Evolutionary conservation across 2,888 invertebrate genomes (phyloP), one percentile per base, ranked within the genome.

Genomic region (Acheta domesticus): DNA sequence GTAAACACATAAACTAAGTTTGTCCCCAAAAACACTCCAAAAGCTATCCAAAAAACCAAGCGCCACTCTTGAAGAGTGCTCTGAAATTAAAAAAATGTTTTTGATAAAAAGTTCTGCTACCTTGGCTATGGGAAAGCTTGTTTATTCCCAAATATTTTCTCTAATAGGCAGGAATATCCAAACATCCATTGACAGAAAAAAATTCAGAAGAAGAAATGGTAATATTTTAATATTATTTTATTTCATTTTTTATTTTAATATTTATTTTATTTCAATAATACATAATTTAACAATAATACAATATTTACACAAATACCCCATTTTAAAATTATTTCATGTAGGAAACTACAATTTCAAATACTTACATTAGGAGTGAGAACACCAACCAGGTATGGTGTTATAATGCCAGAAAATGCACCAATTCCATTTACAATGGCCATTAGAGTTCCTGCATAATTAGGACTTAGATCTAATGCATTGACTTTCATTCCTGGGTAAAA

Each of bases 21-120:
- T 2, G 94, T 93, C 1, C 90, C 81, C 0, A 91, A 86, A 81
- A 95, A 90, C 4, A 95, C 90, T 0, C 85, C 91, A 12, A 94
- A 89, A 75, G 94, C 91, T 62, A 95, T 92, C 93, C 95, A 94
- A 86, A 95, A 95, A 0, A 95, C 94, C 0, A 89, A 84, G 36
- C 92, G 89, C 96, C 96, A 96, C 87, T 94, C 91, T 23, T 86
- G 85, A 12, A 93, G 84, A 11, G 84, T 83, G 77, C 83, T 83
- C 84, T 85, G 82, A 21, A 80, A 80, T 23, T 49, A 36, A 76
- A 21, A 77, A 23, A 23, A 23, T 23, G 0, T 1, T 36, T 36
- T 36, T 36, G 5, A 8, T 36, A 36, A 36, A 36, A 8, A 36
- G 36, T 36, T 36, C 23, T 23, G 23, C 23, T 23, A 23, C 3